phyloP scores from a whole-genome alignment of 2,888 invertebrate species.

The Pristionchus maxplancki region DNA sequence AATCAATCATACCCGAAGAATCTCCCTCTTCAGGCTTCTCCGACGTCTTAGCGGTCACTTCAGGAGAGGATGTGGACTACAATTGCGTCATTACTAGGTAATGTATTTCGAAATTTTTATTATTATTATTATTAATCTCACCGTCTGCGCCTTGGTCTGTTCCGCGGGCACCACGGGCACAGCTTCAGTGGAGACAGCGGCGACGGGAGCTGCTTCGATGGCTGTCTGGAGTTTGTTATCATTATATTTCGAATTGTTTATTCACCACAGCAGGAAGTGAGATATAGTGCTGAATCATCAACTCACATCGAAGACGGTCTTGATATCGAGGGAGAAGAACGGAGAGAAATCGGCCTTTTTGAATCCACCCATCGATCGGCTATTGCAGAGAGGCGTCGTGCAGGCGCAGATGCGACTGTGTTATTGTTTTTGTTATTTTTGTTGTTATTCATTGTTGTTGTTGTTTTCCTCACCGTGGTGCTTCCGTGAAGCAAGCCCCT shows the following conservation, averaged over 20 bases:
- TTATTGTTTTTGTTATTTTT: background rate
- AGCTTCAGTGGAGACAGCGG: background rate
- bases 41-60: too few relatives aligned
- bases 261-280: too few relatives aligned
- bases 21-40: too few relatives aligned
- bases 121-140: too few relatives aligned
- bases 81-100: too few relatives aligned
- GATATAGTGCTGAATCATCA: background rate
- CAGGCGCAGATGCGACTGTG: background rate
- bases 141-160: too few relatives aligned
- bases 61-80: too few relatives aligned
- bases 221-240: background rate
- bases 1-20: background rate
- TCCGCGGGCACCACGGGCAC: background rate
- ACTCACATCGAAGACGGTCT: background rate
- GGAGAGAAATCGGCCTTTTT: background rate
- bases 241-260: too few relatives aligned
- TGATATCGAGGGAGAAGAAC: background rate
- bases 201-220: background rate
- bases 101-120: too few relatives aligned
- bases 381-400: background rate
- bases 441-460: too few relatives aligned
- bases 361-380: background rate
- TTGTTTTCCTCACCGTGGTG: background rate
- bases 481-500: background rate